A percentile compares a stretch with the other conserved stretches of the same genome.
These are phyloP conservation scores for Neomorphus geoffroyi DNA, from an alignment of 2,797 vertebrate genomes.

Conservation along the genomic window DNA sequence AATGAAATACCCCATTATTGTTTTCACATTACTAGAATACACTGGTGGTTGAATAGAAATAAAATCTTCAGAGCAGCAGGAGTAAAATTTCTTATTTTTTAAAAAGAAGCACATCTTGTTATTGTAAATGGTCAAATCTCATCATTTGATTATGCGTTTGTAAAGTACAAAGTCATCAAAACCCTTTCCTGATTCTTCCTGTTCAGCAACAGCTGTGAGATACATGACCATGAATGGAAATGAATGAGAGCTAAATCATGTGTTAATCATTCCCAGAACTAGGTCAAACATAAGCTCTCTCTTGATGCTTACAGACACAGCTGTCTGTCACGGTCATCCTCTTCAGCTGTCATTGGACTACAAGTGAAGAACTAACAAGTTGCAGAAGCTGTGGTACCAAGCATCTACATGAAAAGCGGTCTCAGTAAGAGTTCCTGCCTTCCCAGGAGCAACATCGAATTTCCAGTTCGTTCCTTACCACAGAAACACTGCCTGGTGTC, in stretches of 20 bases:
- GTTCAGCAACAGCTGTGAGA: conserved; percentile 41
- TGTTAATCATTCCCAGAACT: conserved; percentile 63
- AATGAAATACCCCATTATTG: background rate
- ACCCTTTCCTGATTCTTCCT: conserved; percentile 20
- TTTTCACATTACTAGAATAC: background rate
- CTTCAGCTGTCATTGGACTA: background rate
- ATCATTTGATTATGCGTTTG: background rate
- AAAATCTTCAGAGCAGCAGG: background rate
- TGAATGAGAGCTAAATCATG: conserved; percentile 58
- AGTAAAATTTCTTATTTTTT: background rate
- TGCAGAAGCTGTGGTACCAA: background rate
- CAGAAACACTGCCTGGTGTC: background rate
- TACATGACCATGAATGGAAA: conserved; percentile 44
- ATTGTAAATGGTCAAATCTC: background rate
- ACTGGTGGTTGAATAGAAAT: background rate
- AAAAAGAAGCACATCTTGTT: background rate
- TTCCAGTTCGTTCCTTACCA: background rate
- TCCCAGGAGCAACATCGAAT: background rate
- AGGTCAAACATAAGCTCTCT: conserved; percentile 60
- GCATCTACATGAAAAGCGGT: background rate
- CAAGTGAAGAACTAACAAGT: conserved; percentile 22
- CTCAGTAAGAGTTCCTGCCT: conserved; percentile 8
- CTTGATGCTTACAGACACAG: conserved; percentile 37
- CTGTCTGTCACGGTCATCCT: conserved; percentile 38
- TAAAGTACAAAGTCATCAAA: conserved; percentile 8